Evolutionary conservation across 2,797 vertebrate species (phyloP).

Genomic region (Acanthiza pusilla): DNA sequence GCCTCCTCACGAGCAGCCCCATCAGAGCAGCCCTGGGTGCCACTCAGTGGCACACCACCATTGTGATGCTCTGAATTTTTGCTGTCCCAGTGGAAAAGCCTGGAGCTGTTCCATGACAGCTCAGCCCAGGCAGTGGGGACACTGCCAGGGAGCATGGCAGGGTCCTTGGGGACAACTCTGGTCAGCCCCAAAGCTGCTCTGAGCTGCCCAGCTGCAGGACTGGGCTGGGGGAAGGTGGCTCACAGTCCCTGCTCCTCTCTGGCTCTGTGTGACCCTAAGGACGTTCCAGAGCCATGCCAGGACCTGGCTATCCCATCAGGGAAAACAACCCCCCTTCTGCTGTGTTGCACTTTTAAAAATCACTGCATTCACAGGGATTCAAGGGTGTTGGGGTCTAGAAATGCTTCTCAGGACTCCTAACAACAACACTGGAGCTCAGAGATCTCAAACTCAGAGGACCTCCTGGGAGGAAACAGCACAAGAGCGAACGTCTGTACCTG

Average conservation of each 20-base stretch:
- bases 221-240: neutral
- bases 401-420: neutral
- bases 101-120: neutral
- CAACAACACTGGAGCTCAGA: neutral
- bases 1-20: neutral
- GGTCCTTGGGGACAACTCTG: neutral
- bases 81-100: neutral
- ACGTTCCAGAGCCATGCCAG: neutral
- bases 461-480: neutral
- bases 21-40: neutral
- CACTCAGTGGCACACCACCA: neutral
- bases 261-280: neutral
- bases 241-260: neutral
- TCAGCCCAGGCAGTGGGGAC: neutral
- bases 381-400: neutral
- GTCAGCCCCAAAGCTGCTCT: neutral
- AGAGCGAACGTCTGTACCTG: conserved; percentile 10
- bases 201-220: neutral
- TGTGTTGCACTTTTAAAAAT: neutral
- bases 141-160: neutral
- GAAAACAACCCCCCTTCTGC: neutral
- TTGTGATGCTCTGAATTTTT: neutral
- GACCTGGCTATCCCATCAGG: neutral
- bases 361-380: neutral
- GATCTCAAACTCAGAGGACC: neutral